A percentile compares a stretch with the other conserved stretches of the same genome.
These are phyloP conservation scores for Pyrocoelia pectoralis DNA, from an alignment of 2,888 invertebrate species.

Conservation along the genomic window DNA sequence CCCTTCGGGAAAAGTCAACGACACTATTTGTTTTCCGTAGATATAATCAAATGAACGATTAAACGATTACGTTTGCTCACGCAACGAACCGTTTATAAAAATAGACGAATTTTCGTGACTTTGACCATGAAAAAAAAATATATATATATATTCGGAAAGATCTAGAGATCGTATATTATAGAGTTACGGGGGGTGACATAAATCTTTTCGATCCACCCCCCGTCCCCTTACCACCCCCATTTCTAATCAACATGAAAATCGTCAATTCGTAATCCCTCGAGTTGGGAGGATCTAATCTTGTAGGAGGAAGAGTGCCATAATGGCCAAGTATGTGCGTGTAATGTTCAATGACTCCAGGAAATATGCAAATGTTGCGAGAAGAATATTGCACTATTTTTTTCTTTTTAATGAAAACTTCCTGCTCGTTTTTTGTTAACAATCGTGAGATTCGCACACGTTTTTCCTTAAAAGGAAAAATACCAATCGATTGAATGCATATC, in stretches of 20 bases:
- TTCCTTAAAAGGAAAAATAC: neutral
- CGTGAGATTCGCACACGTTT: neutral
- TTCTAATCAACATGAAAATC: slow-evolving; percentile 19
- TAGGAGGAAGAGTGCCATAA: slow-evolving; percentile 7
- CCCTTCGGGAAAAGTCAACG: slow-evolving; percentile 26
- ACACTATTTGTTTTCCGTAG: slow-evolving; percentile 29
- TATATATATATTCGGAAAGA: too few species aligned
- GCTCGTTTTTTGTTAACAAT: too few species aligned
- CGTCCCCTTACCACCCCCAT: slow-evolving; percentile 13
- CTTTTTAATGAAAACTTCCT: too few species aligned
- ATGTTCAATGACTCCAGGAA: slow-evolving; percentile 8
- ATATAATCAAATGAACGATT: slow-evolving; percentile 13
- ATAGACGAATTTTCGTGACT: slow-evolving; percentile 27
- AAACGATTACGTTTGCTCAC: slow-evolving; percentile 27
- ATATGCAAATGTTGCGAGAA: neutral
- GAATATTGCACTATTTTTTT: neutral
- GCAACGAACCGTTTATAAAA: slow-evolving; percentile 16
- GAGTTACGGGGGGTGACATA: slow-evolving; percentile 3
- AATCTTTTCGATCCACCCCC: too few species aligned
- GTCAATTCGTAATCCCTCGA: neutral
- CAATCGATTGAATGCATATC: neutral
- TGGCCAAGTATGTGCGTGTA: neutral
- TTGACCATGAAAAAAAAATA: slow-evolving; percentile 27
- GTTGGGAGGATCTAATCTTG: neutral
- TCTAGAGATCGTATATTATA: too few species aligned